Conservation (phyloP, 2,797 vertebrate species). For the Xenops minutus region DNA sequence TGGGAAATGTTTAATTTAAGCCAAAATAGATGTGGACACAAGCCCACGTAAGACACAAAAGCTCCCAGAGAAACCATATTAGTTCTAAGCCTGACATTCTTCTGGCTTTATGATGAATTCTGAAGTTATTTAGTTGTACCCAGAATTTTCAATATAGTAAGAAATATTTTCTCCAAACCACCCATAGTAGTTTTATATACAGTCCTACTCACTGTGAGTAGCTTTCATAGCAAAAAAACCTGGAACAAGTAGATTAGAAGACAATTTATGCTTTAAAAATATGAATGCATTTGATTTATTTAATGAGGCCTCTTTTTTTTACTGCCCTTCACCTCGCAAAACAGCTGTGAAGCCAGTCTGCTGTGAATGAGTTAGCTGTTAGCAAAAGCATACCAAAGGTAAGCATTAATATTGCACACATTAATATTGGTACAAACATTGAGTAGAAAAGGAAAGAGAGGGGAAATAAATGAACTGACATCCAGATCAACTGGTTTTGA, state of each 20-base stretch:
- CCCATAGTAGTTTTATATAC: neutral
- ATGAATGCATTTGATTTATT: conserved; percentile 41
- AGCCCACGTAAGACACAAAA: neutral
- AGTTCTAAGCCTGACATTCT: neutral
- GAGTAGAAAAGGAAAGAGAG: conserved; percentile 29
- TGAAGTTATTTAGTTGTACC: neutral
- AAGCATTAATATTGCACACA: neutral
- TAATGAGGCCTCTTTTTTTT: conserved; percentile 25
- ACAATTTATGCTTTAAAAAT: neutral
- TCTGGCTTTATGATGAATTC: neutral
- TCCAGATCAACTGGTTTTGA: conserved; percentile 45
- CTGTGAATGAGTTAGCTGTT: neutral
- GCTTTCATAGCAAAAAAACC: neutral
- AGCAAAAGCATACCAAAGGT: neutral
- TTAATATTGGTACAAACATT: neutral
- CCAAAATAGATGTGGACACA: neutral
- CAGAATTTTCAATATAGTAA: neutral
- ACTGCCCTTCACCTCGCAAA: neutral
- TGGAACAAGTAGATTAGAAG: neutral
- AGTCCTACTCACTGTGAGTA: neutral
- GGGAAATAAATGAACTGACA: conserved; percentile 52
- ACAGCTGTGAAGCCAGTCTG: neutral
- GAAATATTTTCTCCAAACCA: conserved; percentile 28
- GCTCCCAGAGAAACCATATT: neutral
- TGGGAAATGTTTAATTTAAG: neutral